Base-by-base conservation (phyloP, 2,888 invertebrate genomes). In the Coremacera marginata region DNA sequence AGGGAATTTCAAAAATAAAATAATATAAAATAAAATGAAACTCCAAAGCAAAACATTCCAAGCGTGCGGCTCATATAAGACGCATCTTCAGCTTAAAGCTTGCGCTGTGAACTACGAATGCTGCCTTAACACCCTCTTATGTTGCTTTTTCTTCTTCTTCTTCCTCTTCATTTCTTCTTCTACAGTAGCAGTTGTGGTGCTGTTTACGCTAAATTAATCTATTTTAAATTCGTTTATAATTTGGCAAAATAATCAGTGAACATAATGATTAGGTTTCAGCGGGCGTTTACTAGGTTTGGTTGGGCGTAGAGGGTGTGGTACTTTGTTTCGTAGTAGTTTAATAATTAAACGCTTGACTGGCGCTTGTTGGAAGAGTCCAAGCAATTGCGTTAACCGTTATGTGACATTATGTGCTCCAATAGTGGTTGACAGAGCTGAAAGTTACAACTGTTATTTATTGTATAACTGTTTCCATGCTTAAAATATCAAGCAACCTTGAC, bases 181-280 rank as follows among this genome's bases (percentile, higher is more conserved):
- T 44, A 3, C 44, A 44, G 44, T 44, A 44, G 44, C 44, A 51
- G 51, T 22, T 68, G 70, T 55, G 16, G 83, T 80, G 83, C 83
- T 84, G 86, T 87, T 86, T 85, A 86, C 86, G 87, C 86, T 83
- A 85, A 87, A 87, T 87, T 86, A 87, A 87, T 87, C 85, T 83
- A 84, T 86, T 85, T 86, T 83, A 86, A 87, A 87, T 87, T 86
- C 85, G 83, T 86, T 87, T 87, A 85, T 87, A 87, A 87, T 87
- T 86, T 86, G 84, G 84, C 85, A 80, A 78, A 82, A 82, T 81
- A 80, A 82, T 81, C 82, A 81, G 75, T 76, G 75, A 80, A 81
- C 80, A 82, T 77, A 80, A 81, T 79, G 80, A 62, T 72, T 72
- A 49, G 62, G 72, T 37, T 55, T 27, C 55, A 27, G 51, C 16